These are phyloP conservation scores for Aphidius gifuensis DNA, from an alignment of 1,140 invertebrate genomes.

Conservation along the genomic window DNA sequence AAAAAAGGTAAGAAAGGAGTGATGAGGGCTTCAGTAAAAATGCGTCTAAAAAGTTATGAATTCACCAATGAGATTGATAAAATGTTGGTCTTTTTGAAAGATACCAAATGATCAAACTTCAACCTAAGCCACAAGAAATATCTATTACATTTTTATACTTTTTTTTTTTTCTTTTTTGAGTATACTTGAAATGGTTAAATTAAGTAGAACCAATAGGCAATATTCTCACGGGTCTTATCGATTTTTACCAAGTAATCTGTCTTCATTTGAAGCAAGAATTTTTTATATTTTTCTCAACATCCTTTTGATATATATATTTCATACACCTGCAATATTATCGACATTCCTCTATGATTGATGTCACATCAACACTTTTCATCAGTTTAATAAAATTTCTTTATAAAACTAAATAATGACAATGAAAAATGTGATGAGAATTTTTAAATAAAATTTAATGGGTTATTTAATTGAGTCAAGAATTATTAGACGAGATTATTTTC, in stretches of 20 bases:
- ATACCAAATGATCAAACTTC: constrained; percentile 5
- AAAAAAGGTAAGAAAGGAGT: neutral
- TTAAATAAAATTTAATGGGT: constrained; percentile 1
- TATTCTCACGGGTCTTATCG: constrained; percentile 17
- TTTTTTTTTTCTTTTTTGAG: neutral
- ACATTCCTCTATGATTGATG: constrained; percentile 19
- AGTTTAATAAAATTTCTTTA: neutral
- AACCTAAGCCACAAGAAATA: neutral
- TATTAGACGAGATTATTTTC: too few species aligned
- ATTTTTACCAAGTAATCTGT: constrained; percentile 11
- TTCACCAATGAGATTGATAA: constrained; percentile 9
- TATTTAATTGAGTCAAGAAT: neutral
- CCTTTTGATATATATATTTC: too few species aligned
- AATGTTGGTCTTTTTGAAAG: neutral
- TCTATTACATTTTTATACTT: neutral
- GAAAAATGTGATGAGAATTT: neutral
- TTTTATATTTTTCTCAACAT: neutral
- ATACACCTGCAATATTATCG: neutral
- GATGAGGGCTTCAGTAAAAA: neutral
- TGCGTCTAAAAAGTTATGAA: constrained; percentile 9
- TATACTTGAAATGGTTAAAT: neutral
- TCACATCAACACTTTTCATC: neutral
- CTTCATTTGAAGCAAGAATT: constrained; percentile 11
- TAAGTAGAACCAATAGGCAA: neutral
- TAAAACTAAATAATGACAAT: neutral